Evolutionary conservation across 2,888 invertebrate species (phyloP), one percentile per base, ranked within the genome.

Genomic region (Orthosia cruda): DNA sequence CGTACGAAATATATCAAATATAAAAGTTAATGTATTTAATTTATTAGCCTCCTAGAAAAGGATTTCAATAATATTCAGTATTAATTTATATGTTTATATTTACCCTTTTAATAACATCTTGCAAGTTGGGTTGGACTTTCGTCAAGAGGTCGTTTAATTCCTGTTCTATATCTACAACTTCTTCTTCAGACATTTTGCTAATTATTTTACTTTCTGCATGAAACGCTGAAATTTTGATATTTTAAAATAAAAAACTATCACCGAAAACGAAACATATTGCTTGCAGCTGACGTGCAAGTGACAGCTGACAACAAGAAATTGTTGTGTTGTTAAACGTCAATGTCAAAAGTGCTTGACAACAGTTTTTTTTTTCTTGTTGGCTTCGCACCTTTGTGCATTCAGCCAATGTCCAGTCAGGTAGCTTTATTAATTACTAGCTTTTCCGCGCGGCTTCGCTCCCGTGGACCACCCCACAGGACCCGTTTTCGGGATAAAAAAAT

Each of bases 91-190:
- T 70, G 18, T 64, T 52, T 83, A 81, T 92, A 94, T 94, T 96
- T 94, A 97, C 97, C 93, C 97, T 94, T 93, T 97, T 97, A 88
- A 97, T 95, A 94, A 97, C 97, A 89, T 97, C 97, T 92, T 97
- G 97, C 76, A 97, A 94, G 88, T 97, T 95, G 4, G 97, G 97
- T 83, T 97, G 97, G 45, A 97, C 95, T 89, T 95, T 94, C 20
- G 95, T 94, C 77, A 97, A 87, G 72, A 97, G 93, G 71, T 96
- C 92, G 78, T 95, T 94, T 81, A 97, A 93, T 87, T 97, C 96
- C 83, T 95, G 93, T 77, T 96, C 95, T 83, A 97, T 93, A 87
- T 97, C 97, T 86, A 94, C 85, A 78, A 81, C 88, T 87, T 94
- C 94, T 86, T 94, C 94, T 80, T 94, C 94, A 66, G 95, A 91